Base-by-base conservation (phyloP, 2,797 vertebrate genomes). In the Semaprochilodus insignis region DNA sequence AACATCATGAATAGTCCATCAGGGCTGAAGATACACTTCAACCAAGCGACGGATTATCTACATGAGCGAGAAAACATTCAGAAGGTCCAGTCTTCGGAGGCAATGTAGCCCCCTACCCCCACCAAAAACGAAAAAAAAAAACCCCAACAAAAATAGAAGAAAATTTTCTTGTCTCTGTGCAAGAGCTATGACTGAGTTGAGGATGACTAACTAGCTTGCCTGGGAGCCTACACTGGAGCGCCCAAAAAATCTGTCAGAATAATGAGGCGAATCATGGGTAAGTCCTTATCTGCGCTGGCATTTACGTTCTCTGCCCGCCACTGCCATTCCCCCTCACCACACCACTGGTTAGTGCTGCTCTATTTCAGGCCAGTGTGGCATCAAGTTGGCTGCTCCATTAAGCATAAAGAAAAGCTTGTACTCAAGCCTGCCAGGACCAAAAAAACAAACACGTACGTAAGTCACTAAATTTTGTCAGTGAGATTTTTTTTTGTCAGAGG, bases 211-310 rank as follows among this genome's bases (percentile, higher is more conserved):
- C 78, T 86, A 85, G 81, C 78, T 48, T 90, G 90, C 87, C 88
- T 89, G 55, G 73, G 67, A 79, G 89, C 87, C 88, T 87, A 83
- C 87, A 87, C 85, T 81, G 55, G 80, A 83, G 85, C 85, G 84
- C 80, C 85, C 80, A 44, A 85, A 91, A 93, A 90, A 86, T 87
- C 90, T 91, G 91, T 93, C 91, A 88, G 74, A 92, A 92, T 90
- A 91, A 94, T 93, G 90, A 92, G 88, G 82, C 88, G 88, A 86
- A 91, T 93, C 91, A 90, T 79, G 83, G 83, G 87, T 71, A 82
- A 89, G 87, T 84, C 88, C 86, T 91, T 80, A 93, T 94, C 84
- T 85, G 85, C 82, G 76, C 85, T 90, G 92, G 90, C 93, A 92
- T 91, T 88, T 91, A 84, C 77, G 81, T 78, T 83, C 79, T 48